Base-by-base conservation (phyloP, 2,888 invertebrate genomes). In the Neoitamus cyanurus region DNA sequence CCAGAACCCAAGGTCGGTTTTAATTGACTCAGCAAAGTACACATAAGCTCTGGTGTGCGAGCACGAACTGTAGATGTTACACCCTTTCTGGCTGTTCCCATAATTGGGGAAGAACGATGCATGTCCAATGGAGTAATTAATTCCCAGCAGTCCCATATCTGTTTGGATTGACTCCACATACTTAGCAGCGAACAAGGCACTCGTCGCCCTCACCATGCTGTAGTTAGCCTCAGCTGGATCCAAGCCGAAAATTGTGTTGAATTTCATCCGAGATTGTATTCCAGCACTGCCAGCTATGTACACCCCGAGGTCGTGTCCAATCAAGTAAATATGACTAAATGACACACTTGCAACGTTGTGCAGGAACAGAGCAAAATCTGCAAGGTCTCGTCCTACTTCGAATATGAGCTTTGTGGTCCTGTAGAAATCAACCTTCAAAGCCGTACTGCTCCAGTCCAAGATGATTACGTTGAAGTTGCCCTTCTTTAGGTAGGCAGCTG, bases 401-500 rank as follows among this genome's bases (percentile, higher is more conserved):
- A 34, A 68, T 4, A 82, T 69, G 13, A 68, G 31, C 6, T 69
- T 36, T 13, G 37, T 36, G 11, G 69, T 37, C 7, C 11, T 13
- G 20, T 48, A 28, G 58, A 58, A 80, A 9, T 20, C 28, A 20
- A 42, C 31, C 7, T 69, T 15, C 6, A 46, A 20, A 20, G 36
- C 82, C n/a, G 37, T 6, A 28, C 37, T 69, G 2, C 92, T 92
- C 93, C 93, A 93, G 87, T 93, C 93, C n/a, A 93, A 92, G 0
- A 92, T 92, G 73, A 93, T 92, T 72, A 93, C 92, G 86, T 93
- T 93, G 75, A 92, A 88, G 85, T 93, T 92, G 78, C 92, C 93
- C 6, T 92, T 90, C 86, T 92, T 92, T n/a, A 93, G 89, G 86
- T 93, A 93, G 0, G 93, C 93, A 31, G 36, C 48, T 36, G 80